A percentile compares a stretch with the other conserved stretches of the same genome.
Evolutionary conservation across 1,140 invertebrate species (phyloP).

Genomic region (Aphis craccivora): DNA sequence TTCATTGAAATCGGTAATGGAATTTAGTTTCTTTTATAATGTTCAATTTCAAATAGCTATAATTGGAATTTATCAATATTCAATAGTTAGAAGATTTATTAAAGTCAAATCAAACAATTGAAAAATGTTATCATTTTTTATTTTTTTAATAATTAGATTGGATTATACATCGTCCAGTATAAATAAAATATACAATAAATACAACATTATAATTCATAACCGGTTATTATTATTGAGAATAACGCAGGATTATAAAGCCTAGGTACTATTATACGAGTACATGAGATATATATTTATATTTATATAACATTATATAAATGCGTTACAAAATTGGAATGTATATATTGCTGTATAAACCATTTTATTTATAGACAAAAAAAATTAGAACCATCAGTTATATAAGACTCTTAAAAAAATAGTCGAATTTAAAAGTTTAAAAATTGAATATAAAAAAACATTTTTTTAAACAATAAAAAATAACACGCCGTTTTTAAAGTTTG

Average conservation of each 20-base stretch:
- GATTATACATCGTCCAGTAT: neutral
- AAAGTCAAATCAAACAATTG: neutral
- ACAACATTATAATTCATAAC: neutral
- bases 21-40: neutral
- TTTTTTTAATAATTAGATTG: neutral
- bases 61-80: neutral
- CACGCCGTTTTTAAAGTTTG: neutral
- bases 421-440: neutral
- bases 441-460: neutral
- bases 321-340: slow-evolving; percentile 8
- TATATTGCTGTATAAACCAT: neutral
- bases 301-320: neutral
- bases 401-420: slow-evolving; percentile 2
- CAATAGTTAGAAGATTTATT: neutral
- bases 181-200: neutral
- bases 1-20: neutral
- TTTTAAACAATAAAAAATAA: neutral
- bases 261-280: neutral
- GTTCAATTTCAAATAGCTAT: neutral
- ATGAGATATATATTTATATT: neutral
- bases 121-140: neutral
- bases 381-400: neutral
- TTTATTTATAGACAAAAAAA: neutral
- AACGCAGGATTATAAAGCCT: neutral
- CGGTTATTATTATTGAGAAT: neutral